phyloP scores from a whole-genome alignment of 2,888 invertebrate genomes.

The Tanytarsus gracilentus region DNA sequence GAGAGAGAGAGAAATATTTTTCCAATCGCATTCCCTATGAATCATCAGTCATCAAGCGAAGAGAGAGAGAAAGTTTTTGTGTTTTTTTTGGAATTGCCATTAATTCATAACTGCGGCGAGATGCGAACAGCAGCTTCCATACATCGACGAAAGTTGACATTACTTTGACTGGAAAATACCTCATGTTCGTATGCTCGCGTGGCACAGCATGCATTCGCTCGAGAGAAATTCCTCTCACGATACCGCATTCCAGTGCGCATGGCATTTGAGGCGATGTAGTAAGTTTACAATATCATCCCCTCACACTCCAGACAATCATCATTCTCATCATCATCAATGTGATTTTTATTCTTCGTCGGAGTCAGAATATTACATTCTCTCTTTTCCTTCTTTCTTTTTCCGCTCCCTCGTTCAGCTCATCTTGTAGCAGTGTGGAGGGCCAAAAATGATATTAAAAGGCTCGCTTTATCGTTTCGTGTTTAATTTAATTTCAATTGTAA shows the following conservation, averaged over 20 bases:
- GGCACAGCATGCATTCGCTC: neutral
- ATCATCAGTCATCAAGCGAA: neutral
- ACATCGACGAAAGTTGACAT: slow-evolving; percentile 11
- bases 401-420: neutral
- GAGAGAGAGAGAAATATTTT: neutral
- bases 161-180: slow-evolving; percentile 23
- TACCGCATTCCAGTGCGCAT: slow-evolving; percentile 16
- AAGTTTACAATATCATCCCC: slow-evolving; percentile 3
- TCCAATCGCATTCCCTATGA: slow-evolving; percentile 18
- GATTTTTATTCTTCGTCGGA: slow-evolving; percentile 14
- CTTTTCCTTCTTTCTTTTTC: neutral
- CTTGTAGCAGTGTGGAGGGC: neutral
- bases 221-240: slow-evolving; percentile 5
- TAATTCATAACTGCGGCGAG: neutral
- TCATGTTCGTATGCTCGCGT: neutral
- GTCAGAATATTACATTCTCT: neutral
- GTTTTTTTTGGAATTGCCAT: neutral
- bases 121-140: neutral
- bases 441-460: neutral
- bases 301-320: neutral
- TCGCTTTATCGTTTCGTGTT: slow-evolving; percentile 4
- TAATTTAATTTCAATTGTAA: slow-evolving; percentile 18
- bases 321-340: slow-evolving; percentile 26
- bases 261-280: neutral
- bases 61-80: neutral